These are phyloP conservation scores for Tragelaphus eurycerus DNA, from an alignment of 2,797 vertebrate genomes.

Conservation along the genomic window DNA sequence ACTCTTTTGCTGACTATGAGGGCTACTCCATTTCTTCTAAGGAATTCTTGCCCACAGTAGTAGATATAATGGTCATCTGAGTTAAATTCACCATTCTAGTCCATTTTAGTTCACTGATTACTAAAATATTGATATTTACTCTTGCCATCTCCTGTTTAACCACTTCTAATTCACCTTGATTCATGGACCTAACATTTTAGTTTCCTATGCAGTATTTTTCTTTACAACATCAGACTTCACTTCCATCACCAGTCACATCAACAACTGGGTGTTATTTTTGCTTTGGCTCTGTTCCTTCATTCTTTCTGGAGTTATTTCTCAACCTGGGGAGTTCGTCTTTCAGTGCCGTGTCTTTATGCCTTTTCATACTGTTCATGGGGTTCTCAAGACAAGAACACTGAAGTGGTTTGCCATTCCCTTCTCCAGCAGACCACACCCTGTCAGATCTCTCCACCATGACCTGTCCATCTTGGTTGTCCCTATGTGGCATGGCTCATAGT, in stretches of 20 bases:
- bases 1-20: background rate
- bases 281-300: background rate
- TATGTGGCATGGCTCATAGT: background rate
- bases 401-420: background rate
- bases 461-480: background rate
- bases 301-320: background rate
- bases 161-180: background rate
- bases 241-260: background rate
- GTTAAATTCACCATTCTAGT: background rate
- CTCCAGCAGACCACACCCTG: background rate
- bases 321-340: background rate
- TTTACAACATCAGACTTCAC: background rate
- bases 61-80: background rate
- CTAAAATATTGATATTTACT: background rate
- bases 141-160: background rate
- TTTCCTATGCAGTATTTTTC: background rate
- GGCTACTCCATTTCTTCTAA: background rate
- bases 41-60: background rate
- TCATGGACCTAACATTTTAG: background rate
- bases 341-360: background rate
- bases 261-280: background rate
- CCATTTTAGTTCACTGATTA: background rate
- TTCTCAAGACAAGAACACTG: background rate
- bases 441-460: background rate
- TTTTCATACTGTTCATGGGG: background rate